phyloP scores from a whole-genome alignment of 2,113 vertebrate genomes.

The Indicator maculatus region DNA sequence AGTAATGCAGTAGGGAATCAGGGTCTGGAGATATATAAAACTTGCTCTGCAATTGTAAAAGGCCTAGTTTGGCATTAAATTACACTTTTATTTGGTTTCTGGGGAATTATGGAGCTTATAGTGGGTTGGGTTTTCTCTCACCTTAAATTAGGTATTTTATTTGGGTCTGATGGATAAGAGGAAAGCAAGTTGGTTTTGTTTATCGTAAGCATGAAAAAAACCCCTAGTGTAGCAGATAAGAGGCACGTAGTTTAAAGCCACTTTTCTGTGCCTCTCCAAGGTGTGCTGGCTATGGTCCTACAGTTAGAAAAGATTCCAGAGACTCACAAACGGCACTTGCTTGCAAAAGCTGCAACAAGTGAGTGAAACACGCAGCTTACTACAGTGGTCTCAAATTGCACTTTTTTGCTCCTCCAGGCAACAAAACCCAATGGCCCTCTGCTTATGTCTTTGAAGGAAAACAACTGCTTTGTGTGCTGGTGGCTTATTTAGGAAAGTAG shows the following conservation, averaged over 20 bases:
- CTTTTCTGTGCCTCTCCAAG: accelerated
- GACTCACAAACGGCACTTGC: not conserved
- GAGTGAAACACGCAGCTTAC: not conserved
- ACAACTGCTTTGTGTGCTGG: not conserved
- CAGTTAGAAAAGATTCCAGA: not conserved
- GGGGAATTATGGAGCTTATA: not conserved
- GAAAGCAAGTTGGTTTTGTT: not conserved
- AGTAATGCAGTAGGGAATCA: not conserved
- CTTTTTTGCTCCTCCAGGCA: not conserved
- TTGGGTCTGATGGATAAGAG: not conserved
- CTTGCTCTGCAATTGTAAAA: not conserved
- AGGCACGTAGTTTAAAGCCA: not conserved
- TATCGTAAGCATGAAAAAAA: not conserved
- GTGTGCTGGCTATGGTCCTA: not conserved
- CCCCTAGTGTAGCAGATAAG: not conserved
- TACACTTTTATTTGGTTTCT: not conserved
- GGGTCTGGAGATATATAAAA: not conserved
- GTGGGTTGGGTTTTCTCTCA: not conserved
- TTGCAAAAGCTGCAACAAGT: not conserved
- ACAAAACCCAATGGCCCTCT: not conserved
- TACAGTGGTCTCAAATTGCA: accelerated
- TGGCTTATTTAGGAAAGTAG: not conserved
- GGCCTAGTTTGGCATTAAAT: not conserved
- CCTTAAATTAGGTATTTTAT: not conserved
- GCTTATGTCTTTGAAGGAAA: not conserved